phyloP scores from a whole-genome alignment of 2,797 vertebrate genomes.

The Cyclopterus lumpus region DNA sequence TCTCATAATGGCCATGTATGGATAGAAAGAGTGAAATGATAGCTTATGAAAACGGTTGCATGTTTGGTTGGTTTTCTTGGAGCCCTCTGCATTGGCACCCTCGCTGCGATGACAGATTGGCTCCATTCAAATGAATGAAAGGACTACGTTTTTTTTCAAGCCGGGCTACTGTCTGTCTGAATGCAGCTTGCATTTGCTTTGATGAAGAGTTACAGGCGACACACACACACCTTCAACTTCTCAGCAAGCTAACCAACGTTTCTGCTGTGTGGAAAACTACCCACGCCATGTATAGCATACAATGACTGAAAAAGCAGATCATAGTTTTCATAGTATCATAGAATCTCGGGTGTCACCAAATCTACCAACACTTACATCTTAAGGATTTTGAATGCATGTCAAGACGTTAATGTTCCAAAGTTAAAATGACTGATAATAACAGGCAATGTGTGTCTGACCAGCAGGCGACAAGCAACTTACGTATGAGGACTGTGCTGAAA shows the following conservation, averaged over 20 bases:
- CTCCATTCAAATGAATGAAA: background rate
- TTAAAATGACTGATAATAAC: background rate
- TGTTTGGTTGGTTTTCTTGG: background rate
- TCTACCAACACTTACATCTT: background rate
- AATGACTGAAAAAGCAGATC: background rate
- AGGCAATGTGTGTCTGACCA: background rate
- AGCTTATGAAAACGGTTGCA: background rate
- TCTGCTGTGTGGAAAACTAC: background rate
- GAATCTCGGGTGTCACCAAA: background rate
- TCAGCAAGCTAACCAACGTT: background rate
- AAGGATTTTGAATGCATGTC: background rate
- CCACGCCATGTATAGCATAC: background rate
- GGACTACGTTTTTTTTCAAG: background rate
- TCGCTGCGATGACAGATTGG: background rate
- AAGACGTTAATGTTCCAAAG: background rate
- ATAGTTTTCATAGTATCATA: background rate
- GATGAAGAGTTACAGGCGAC: background rate
- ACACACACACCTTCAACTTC: background rate
- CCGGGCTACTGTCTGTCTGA: background rate
- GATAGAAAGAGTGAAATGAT: background rate
- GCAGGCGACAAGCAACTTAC: background rate
- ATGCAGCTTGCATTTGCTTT: background rate
- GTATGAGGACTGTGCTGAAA: conserved; percentile 9
- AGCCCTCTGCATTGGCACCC: background rate
- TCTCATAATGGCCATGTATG: conserved; percentile 1